Base-by-base conservation (phyloP, 1,140 invertebrate genomes). In the Anastrepha ludens region DNA sequence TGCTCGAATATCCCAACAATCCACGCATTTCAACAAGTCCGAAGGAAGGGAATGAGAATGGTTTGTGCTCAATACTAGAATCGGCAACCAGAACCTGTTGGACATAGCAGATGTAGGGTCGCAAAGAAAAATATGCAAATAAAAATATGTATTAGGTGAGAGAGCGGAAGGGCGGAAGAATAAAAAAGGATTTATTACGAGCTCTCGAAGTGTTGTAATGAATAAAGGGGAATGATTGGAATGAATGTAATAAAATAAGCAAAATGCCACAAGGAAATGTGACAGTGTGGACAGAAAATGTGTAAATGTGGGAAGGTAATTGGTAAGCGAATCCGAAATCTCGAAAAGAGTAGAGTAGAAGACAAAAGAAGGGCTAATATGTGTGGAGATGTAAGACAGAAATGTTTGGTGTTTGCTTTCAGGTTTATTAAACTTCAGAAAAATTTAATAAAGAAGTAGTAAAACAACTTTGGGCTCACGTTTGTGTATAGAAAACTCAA, bases 151-250 rank as follows among this genome's bases (percentile, higher is more conserved):
- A 20, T 29, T 2, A 11, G 17, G 74, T 29, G 20, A 11, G 47
- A 20, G 60, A 13, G 60, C 15, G 8, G 67, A 47, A 11, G 29
- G 39, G 29, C 20, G 29, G 5, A 74, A 81, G 47, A 17, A 13
- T 17, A 11, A 81, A 81, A 81, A n/a, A 81, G 47, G 50, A 81
- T 81, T 81, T 81, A 81, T 81, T 81, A 81, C 47, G 11, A 55
- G 50, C 9, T 55, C 47, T 55, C n/a, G 9, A 1, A 29, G 9
- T 20, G 47, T 55, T 39, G 64, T 6, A 55, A 55, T n/a, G 74
- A 17, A n/a, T 55, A 29, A 50, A n/a, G 47, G 47, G 17, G 7
- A 81, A 55, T 20, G 47, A 55, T 20, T 81, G 74, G 47, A 3
- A 50, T 1, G 47, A 55, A 55, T 81, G 47, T 81, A 55, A 81